Evolutionary conservation across 2,888 invertebrate species (phyloP), one percentile per base, ranked within the genome.

Genomic region (Ferdinandea cuprea): DNA sequence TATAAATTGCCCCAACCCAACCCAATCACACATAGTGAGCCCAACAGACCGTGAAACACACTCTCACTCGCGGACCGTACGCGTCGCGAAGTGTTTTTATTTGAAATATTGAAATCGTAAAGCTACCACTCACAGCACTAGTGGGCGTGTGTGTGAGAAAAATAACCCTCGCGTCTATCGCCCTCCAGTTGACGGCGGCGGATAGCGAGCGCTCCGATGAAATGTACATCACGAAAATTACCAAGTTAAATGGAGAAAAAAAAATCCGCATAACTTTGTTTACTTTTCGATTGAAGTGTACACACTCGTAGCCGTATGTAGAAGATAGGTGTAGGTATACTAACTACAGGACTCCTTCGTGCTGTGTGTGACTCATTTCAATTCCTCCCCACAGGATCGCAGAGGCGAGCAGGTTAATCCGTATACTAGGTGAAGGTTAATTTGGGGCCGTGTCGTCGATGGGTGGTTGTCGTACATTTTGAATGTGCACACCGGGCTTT

Each of bases 341-440:
- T 42, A 56, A 30, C 48, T 37, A 17, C 30, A 71, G 44, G 56
- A 37, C 44, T 7, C 13, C 7, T 35, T 13, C 15, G 42, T 21
- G 40, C 35, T 40, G 19, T 17, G 11, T 30, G 28, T 68, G 73
- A 68, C 59, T 61, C 68, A 74, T 42, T 15, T 58, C 7, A 1
- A 2, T 5, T 40, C 28, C 15, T 25, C 19, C 46, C 32, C 28
- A 40, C 56, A 37, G 42, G 21, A 35, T 11, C 15, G 13, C n/a
- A n/a, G n/a, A n/a, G n/a, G 7, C 3, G 50, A n/a, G 15, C n/a
- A 25, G 52, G 28, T 69, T 48, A 63, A 63, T 71, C 68, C 65
- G 65, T 58, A 21, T 21, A 81, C 25, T 78, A 63, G 78, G 83
- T 78, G 83, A 83, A 83, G 83, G 83, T 83, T 83, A 72, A 83